Evolutionary conservation across 2,113 vertebrate genomes (phyloP).

Genomic region (Henicopernis longicauda): DNA sequence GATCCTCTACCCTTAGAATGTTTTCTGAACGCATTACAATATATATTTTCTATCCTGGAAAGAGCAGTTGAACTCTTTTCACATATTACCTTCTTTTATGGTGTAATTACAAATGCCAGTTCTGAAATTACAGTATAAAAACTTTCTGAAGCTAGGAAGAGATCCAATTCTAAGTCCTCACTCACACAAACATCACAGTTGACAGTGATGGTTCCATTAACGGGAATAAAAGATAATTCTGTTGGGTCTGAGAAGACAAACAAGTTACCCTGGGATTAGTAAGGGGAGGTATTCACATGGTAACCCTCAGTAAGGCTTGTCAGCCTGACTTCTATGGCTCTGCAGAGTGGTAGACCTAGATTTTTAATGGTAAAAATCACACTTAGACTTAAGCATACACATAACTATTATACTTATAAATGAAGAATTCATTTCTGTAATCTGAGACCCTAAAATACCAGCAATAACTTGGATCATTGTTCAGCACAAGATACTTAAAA

Average conservation of each 20-base stretch:
- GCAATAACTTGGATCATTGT: not conserved
- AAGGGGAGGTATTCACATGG: accelerated
- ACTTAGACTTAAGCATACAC: not conserved
- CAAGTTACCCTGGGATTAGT: not conserved
- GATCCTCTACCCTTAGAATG: not conserved
- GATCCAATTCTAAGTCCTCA: not conserved
- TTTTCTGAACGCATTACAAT: conserved; percentile 3
- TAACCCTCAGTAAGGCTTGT: not conserved
- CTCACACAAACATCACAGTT: not conserved
- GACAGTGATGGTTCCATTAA: accelerated
- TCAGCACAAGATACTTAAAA: not conserved
- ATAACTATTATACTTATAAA: accelerated
- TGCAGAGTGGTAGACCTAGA: not conserved
- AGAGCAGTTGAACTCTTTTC: not conserved
- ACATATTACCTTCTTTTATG: not conserved
- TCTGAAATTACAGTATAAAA: not conserved
- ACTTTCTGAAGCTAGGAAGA: not conserved
- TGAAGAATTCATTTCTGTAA: not conserved
- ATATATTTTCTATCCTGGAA: not conserved
- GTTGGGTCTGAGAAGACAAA: not conserved
- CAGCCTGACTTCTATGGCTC: not conserved
- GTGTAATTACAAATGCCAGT: conserved; percentile 8
- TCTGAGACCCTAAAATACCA: not conserved
- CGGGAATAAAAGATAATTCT: not conserved
- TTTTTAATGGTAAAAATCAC: not conserved